Evolutionary conservation across 2,888 invertebrate species (phyloP), one percentile per base, ranked within the genome.

Genomic region (Stenodema calcarata): DNA sequence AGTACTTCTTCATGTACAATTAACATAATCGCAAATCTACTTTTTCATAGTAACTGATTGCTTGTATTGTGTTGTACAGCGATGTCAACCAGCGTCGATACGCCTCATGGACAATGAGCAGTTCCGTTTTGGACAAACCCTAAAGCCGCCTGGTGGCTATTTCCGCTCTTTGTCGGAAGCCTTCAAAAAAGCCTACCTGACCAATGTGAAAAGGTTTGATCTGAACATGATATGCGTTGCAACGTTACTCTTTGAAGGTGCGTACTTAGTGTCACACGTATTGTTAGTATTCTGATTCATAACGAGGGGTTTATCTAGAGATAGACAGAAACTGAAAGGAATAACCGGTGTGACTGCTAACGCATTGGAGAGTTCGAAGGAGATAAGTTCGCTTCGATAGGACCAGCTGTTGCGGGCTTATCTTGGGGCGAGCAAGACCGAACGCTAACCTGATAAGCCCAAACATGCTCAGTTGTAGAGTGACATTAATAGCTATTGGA

Each of bases 71-170:
- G 14, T 82, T 78, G 79, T 85, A 6, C 93, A 95, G 90, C 93
- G 98, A 83, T 96, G 97, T 90, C 98, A 99, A 90, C 99, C 99
- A 0, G 95, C 99, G 18, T 99, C 99, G 23, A 96, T 99, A 88
- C 93, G 99, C 28, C 93, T 99, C 12, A 96, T 99, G 96, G 99
- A 99, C 91, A 99, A 99, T 90, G 97, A 98, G 89, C 99, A 99
- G 92, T 99, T 99, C 91, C 94, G 96, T 88, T 97, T 99, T 92
- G 99, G 97, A 0, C 95, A 96, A 91, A 94, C 95, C 0, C 91
- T 97, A 6, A 94, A 95, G 90, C 93, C 94, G 0, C 93, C 92
- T 50, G 87, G 92, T 89, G 87, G 91, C 91, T 92, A 93, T 0
- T 94, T 95, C 92, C 92, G 94, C 30, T 93, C 94, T 0, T 92